Conservation (phyloP, 1,140 invertebrate species). For the Metopolophium dirhodum region DNA sequence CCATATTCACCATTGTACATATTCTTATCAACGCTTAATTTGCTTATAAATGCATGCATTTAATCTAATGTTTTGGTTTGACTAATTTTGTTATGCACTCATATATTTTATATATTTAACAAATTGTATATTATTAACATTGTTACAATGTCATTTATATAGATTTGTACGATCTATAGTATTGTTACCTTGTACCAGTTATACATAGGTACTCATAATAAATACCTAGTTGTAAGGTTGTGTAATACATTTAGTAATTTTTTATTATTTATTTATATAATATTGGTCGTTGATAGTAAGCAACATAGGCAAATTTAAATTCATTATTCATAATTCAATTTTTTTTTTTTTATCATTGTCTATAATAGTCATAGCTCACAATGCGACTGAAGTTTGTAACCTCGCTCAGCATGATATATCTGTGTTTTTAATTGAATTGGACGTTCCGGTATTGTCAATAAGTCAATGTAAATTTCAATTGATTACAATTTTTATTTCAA, state of each 20-base stretch:
- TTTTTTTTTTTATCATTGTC: background rate
- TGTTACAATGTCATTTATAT: background rate
- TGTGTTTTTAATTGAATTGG: background rate
- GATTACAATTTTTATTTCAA: background rate
- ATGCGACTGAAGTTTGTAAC: background rate
- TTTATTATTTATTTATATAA: background rate
- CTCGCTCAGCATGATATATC: background rate
- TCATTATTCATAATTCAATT: background rate
- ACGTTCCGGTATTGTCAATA: background rate
- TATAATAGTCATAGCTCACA: background rate
- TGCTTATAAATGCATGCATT: constrained; percentile 10
- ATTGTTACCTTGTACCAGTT: background rate
- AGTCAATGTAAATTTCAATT: background rate
- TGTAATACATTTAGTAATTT: background rate
- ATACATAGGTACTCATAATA: background rate
- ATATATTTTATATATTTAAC: background rate
- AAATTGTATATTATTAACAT: background rate
- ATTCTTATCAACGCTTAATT: background rate
- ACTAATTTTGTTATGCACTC: background rate
- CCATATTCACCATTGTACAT: background rate
- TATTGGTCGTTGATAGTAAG: background rate
- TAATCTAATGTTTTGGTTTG: background rate
- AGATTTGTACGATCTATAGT: background rate
- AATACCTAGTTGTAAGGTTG: background rate
- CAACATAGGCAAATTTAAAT: background rate